A percentile compares a stretch with the other conserved stretches of the same genome.
Conservation (phyloP, 2,113 vertebrate genomes). For the Motacilla alba region DNA sequence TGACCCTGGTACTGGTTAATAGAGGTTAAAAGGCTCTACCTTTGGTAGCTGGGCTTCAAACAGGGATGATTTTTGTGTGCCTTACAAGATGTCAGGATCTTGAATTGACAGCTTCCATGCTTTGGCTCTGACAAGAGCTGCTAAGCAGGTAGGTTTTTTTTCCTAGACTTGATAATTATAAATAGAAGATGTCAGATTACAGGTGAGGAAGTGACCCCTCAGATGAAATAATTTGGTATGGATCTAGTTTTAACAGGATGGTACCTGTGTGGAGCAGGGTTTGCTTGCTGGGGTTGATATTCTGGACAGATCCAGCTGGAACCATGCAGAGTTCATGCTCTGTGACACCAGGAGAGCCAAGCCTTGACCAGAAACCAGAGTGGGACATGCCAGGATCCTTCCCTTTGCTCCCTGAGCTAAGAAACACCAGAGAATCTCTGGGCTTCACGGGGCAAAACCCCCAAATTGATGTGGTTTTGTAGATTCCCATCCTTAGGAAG, state of each 20-base stretch:
- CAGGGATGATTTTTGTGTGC: not conserved
- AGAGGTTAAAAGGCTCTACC: not conserved
- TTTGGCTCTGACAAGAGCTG: not conserved
- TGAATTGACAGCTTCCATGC: not conserved
- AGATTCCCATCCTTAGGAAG: not conserved
- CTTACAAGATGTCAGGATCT: not conserved
- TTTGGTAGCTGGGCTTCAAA: not conserved
- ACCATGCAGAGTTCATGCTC: accelerated
- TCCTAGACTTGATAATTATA: not conserved
- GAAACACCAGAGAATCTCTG: not conserved
- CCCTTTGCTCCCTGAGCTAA: not conserved
- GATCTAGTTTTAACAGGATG: constrained; percentile 7
- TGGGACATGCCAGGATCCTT: not conserved
- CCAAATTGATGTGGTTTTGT: not conserved
- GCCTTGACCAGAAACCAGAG: not conserved
- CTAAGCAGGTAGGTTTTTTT: not conserved
- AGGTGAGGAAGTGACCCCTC: constrained; percentile 14
- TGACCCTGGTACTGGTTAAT: not conserved
- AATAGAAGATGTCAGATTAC: not conserved
- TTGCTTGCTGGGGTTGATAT: not conserved
- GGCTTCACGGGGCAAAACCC: not conserved
- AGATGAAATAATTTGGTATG: not conserved
- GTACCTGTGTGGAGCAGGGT: not conserved
- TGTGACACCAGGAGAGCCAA: not conserved
- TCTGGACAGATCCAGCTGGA: not conserved